Base-by-base conservation (phyloP, 2,797 vertebrate species). In the Trematomus bernacchii region DNA sequence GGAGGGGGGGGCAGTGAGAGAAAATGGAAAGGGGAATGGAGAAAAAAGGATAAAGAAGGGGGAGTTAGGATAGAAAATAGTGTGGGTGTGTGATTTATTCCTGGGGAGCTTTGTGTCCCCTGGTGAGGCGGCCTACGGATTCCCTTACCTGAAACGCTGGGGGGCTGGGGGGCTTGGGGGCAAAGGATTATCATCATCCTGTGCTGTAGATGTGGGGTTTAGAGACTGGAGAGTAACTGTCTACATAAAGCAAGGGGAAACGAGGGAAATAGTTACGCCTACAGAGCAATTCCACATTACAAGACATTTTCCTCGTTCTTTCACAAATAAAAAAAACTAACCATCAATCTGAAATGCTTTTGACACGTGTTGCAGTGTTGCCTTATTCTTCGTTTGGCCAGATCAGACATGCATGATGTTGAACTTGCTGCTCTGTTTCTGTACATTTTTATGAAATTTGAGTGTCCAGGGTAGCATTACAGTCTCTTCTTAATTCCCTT, bases 81-180 rank as follows among this genome's bases (percentile, higher is more conserved):
- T 82, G 85, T 86, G 71, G 83, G 72, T 67, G 84, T 86, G 78
- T 91, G 87, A 93, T 91, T 90, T 90, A 90, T 91, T 82, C 86
- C 87, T 74, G 74, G 88, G 88, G 89, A 89, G 82, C 74, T 80
- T 23, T 63, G 67, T 69, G 82, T 88, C 61, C 85, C 80, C 85
- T 4, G 10, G 66, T 84, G 83, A 87, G 86, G 48, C 74, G 75
- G 59, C 89, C 79, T 82, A 76, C 85, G 79, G 79, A 84, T 76
- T 80, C 80, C 71, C 79, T 76, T 81, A 87, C 89, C 84, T 79
- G 74, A 72, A 76, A 76, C 53, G 79, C 60, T 30, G n/a, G 7
- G 27, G 52, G 4, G 30, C 1, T 52, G 54, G 52, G 30, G 48
- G 4, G 30, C 1, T 52, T 54, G 52, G 30, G 48, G 27, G 52